Evolutionary conservation across 2,888 invertebrate species (phyloP), one percentile per base, ranked within the genome.

Genomic region (Trilocha varians): DNA sequence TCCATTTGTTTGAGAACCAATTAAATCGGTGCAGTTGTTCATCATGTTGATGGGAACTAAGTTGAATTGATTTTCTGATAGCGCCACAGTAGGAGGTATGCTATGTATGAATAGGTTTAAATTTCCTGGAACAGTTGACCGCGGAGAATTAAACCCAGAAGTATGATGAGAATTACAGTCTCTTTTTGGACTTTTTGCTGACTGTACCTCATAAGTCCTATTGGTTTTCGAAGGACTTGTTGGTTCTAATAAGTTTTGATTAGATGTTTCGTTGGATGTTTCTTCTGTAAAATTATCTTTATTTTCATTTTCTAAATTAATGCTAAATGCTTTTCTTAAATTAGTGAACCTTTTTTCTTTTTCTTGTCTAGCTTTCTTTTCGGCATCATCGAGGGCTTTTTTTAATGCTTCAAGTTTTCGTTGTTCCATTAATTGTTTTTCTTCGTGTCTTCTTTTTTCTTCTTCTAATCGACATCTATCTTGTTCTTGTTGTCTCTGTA

Each of bases 371-470:
- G 94, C 93, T 33, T 91, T 89, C 53, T 89, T 89, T 56, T 93
- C 92, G 0, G 95, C 95, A 42, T 90, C 90, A 60, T 93, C 91
- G 35, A 96, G 87, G 1, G 95, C 94, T 63, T 91, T 90, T 57
- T 91, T 88, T 70, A 96, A 88, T 2, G 91, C 89, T 64, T 93
- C 91, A 41, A 93, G 89, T 68, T 94, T 91, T 50, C 89, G 89
- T 57, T 89, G 87, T 62, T 94, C 92, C 34, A 89, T 85, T 48
- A 91, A 88, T 75, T 93, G 89, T 53, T 91, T 92, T 55, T 93
- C 92, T 58, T 89, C 85, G 13, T 87, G 71, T 49, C 86, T 75
- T 40, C 87, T 86, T 47, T 91, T 90, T 66, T 96, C 96, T 50
- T 90, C 88, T 60, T 95, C 92, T 50, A 92, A 74, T 47, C 91